phyloP scores from a whole-genome alignment of 2,888 invertebrate species.

The Chalcosyrphus nemorum region DNA sequence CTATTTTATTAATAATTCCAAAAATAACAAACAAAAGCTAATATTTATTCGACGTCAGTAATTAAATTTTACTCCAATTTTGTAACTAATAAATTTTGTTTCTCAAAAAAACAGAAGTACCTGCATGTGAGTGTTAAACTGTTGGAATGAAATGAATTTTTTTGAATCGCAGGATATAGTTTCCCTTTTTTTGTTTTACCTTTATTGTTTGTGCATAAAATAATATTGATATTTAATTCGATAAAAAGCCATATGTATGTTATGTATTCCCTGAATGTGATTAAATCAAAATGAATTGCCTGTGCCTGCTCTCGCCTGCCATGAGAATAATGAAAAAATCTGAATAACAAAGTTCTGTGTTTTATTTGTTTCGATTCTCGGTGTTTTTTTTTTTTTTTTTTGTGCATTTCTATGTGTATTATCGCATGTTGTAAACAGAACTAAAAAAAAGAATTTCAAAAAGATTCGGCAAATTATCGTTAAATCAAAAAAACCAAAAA shows the following conservation, averaged over 20 bases:
- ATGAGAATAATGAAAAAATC: constrained; percentile 7
- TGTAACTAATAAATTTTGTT: constrained; percentile 18
- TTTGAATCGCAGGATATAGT: background rate
- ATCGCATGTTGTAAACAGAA: constrained; percentile 52
- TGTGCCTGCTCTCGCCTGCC: constrained; percentile 28
- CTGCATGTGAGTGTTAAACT: constrained; percentile 13
- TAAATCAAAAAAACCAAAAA: too few species aligned
- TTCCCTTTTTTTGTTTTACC: background rate
- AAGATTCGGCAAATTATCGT: constrained; percentile 19
- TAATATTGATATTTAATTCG: constrained; percentile 20
- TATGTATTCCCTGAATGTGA: constrained; percentile 19
- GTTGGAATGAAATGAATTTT: background rate
- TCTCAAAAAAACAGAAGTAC: background rate
- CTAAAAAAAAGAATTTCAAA: constrained; percentile 1
- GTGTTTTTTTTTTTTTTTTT: background rate
- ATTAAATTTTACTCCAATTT: background rate
- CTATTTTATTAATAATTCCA: too few species aligned
- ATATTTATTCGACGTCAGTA: background rate
- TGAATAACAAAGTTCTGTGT: constrained; percentile 9
- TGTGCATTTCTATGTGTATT: constrained; percentile 18
- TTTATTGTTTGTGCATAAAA: constrained; percentile 6
- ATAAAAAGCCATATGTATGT: background rate
- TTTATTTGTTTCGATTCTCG: background rate
- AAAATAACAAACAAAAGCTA: background rate
- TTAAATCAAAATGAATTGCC: constrained; percentile 36